Conservation (phyloP, 1,140 invertebrate species). For the Drosophila triauraria region DNA sequence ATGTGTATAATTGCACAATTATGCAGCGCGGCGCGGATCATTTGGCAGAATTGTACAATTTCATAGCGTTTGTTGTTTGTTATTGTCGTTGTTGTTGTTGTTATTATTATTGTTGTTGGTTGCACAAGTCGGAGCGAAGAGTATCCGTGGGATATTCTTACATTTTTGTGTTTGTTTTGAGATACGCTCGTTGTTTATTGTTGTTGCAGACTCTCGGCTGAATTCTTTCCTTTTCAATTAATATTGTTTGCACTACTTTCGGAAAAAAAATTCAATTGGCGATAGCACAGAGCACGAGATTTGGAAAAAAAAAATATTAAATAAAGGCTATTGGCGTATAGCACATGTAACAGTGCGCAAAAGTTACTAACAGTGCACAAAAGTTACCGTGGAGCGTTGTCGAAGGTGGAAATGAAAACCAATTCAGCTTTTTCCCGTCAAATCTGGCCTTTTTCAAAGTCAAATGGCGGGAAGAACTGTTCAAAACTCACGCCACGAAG, state of each 20-base stretch:
- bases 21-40: slow-evolving; percentile 64
- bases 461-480: slow-evolving; percentile 17
- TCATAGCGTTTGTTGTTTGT: slow-evolving; percentile 45
- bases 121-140: slow-evolving; percentile 33
- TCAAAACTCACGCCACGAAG: slow-evolving; percentile 20
- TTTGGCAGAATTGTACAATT: slow-evolving; percentile 53
- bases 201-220: slow-evolving; percentile 14
- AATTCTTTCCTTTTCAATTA: slow-evolving; percentile 7
- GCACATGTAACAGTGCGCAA: slow-evolving; percentile 3
- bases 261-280: slow-evolving; percentile 72
- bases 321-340: background rate
- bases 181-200: slow-evolving; percentile 15
- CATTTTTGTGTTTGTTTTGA: slow-evolving; percentile 20
- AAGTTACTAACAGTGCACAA: slow-evolving; percentile 12
- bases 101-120: slow-evolving; percentile 29
- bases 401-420: slow-evolving; percentile 6
- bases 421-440: slow-evolving; percentile 10
- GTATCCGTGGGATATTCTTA: slow-evolving; percentile 35
- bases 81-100: slow-evolving; percentile 40
- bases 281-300: slow-evolving; percentile 65
- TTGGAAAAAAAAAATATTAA: background rate
- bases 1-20: slow-evolving; percentile 76
- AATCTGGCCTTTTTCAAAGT: slow-evolving; percentile 10
- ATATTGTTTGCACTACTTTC: slow-evolving; percentile 55
- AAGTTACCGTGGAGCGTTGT: slow-evolving; percentile 5